Evolutionary conservation across 1,140 invertebrate genomes (phyloP), one percentile per base, ranked within the genome.

Genomic region (Acromyrmex heyeri): DNA sequence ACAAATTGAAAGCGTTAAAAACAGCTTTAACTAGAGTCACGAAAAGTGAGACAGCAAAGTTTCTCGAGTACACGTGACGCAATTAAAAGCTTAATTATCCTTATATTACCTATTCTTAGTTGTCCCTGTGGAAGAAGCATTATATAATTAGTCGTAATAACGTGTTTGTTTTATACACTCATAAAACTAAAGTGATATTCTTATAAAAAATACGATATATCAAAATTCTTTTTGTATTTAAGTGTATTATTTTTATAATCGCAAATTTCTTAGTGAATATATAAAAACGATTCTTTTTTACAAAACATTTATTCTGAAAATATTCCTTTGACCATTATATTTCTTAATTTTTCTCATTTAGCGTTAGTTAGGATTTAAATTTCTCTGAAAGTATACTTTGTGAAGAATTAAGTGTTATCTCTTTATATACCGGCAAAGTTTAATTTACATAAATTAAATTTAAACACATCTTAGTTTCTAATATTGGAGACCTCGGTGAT

Each of bases 1-100:
- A 82, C 67, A 82, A 82, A 82, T 72, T 61, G n/a, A 73, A 75
- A 75, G 24, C 62, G 14, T 75, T 83, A 50, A 62, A 73, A 83
- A 73, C 38, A 73, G 69, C 38, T 82, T 82, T 82, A 72, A 8
- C 16, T 72, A 12, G 3, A 72, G 50, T 48, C 79, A 72, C 55
- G 67, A 83, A 61, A 83, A 62, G 44, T 48, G 38, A 73, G 69
- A 61, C 38, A 44, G 21, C 34, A n/a, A 70, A 70, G 21, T 70
- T 55, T 44, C 34, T 50, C 38, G n/a, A 24, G 34, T 21, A 70
- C 64, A 38, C 14, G 18, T 48, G 79, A 59, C 34, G 69, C 69
- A 83, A 73, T 82, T 82, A 73, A 21, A 75, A 61, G 24, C 24
- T 50, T 62, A 75, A 83, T 83, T 83, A 82, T 73, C 38, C 14